Percentiles rank a stretch among this genome's conserved stretches.
Conservation (phyloP, 2,113 vertebrate species). For the Eptatretus burgeri region DNA sequence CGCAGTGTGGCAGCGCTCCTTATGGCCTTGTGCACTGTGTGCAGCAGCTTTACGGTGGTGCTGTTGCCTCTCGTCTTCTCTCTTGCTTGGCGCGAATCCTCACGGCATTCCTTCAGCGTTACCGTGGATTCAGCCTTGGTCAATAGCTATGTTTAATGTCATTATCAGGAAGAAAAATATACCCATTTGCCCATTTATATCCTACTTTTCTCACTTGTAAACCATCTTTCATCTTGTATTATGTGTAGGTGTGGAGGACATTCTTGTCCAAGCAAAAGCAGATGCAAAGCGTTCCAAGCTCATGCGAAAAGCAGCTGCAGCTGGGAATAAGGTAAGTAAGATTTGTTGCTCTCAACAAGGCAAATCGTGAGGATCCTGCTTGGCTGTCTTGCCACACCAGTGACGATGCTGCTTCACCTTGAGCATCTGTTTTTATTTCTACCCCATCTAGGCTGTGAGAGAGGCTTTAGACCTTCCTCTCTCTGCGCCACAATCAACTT, state of each 20-base stretch:
- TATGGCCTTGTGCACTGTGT: conserved; percentile 85
- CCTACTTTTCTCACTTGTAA: background rate
- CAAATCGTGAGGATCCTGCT: no score
- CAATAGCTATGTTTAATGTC: background rate
- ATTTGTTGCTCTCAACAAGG: no score
- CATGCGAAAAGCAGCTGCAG: conserved; percentile 14
- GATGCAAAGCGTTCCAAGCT: conserved; percentile 32
- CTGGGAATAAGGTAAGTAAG: no score
- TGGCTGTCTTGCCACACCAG: no score
- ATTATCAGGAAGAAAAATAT: no score
- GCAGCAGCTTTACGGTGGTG: conserved; percentile 66
- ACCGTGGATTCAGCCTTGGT: conserved; percentile 82
- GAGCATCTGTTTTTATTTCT: no score
- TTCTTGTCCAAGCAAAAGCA: conserved; percentile 44
- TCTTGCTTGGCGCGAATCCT: conserved; percentile 74
- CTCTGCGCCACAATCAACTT: background rate
- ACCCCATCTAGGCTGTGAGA: background rate
- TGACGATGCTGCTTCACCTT: no score
- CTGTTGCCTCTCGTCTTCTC: conserved; percentile 51
- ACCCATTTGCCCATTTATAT: no score
- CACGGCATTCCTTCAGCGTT: conserved; percentile 72
- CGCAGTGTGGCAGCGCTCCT: conserved; percentile 74
- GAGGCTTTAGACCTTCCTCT: background rate
- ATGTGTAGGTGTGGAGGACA: conserved; percentile 57
- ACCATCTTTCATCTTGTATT: background rate